Evolutionary conservation across 2,888 invertebrate species (phyloP).

Genomic region (Crepidodera aurea): DNA sequence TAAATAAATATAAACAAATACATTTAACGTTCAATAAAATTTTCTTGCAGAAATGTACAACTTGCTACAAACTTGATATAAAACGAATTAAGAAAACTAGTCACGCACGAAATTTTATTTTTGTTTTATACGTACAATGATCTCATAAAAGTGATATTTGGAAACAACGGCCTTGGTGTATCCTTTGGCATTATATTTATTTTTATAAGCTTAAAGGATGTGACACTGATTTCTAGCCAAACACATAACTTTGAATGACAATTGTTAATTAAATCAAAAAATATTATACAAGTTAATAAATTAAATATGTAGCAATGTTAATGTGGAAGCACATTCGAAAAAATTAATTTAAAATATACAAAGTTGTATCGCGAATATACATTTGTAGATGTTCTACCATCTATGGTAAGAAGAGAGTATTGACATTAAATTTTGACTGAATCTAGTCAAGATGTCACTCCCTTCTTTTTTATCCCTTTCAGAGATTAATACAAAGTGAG

Average conservation of each 20-base stretch:
- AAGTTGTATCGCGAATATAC: too few species aligned
- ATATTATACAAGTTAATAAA: not conserved
- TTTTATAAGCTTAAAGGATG: conserved; percentile 11
- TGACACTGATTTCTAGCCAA: conserved; percentile 11
- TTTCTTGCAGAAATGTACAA: not conserved
- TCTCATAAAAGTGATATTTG: conserved; percentile 19
- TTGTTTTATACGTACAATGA: conserved; percentile 21
- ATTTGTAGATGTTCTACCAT: too few species aligned
- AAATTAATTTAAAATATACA: too few species aligned
- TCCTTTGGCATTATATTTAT: conserved; percentile 14
- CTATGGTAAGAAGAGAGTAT: too few species aligned
- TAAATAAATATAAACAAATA: too few species aligned
- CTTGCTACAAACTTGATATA: not conserved
- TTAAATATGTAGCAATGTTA: too few species aligned
- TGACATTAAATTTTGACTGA: too few species aligned
- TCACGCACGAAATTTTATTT: conserved; percentile 15
- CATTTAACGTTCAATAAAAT: not conserved
- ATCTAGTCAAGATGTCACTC: too few species aligned
- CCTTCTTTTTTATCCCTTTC: too few species aligned
- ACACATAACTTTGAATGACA: not conserved
- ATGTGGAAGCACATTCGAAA: too few species aligned
- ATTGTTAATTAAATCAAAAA: not conserved
- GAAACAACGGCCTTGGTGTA: conserved; percentile 22
- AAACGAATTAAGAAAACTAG: conserved; percentile 7
- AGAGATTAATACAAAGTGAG: too few species aligned